A percentile compares a stretch with the other conserved stretches of the same genome.
Evolutionary conservation across 1,140 invertebrate species (phyloP).

Genomic region (Theocolax elegans): DNA sequence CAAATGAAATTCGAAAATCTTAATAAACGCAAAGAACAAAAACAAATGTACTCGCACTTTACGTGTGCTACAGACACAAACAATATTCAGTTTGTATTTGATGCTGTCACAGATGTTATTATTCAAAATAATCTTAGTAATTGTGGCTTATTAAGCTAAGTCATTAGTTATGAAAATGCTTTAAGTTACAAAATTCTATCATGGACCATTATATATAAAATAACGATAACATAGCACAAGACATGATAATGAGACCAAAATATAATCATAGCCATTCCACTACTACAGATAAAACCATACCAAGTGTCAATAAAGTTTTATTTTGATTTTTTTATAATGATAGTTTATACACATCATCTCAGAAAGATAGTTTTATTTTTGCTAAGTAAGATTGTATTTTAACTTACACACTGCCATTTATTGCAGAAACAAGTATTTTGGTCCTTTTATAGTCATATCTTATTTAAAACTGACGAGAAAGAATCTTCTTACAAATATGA

Average conservation of each 20-base stretch:
- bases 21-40: constrained; percentile 87
- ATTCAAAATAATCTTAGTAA: constrained; percentile 94
- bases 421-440: neutral
- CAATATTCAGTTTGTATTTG: constrained; percentile 93
- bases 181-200: neutral
- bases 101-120: constrained; percentile 92
- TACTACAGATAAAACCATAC: neutral
- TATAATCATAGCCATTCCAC: constrained; percentile 15
- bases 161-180: constrained; percentile 5
- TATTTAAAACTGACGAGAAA: too few relatives aligned
- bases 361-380: too few relatives aligned
- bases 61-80: constrained; percentile 93
- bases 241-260: constrained; percentile 4
- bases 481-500: too few relatives aligned
- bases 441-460: neutral
- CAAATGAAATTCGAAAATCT: constrained; percentile 90
- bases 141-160: constrained; percentile 78
- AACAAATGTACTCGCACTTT: constrained; percentile 93
- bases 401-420: neutral
- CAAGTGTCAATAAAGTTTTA: neutral
- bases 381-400: neutral
- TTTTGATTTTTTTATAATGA: constrained; percentile 1
- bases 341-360: neutral
- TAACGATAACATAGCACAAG: neutral
- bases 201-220: neutral